Base-by-base conservation (phyloP, 2,797 vertebrate species). In the Neopelma chrysocephalum region DNA sequence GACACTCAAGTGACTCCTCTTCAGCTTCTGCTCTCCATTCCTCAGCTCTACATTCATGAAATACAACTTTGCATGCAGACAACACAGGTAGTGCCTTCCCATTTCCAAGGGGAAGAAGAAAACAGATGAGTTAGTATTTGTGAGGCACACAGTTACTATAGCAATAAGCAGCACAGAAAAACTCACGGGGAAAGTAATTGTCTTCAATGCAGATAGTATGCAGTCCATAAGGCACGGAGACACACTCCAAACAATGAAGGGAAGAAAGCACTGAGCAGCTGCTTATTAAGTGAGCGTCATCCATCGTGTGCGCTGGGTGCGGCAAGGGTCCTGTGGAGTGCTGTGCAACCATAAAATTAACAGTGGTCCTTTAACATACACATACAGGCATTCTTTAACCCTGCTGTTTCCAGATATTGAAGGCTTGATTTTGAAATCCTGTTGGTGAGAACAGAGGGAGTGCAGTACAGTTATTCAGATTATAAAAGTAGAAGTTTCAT, bases 81-180 rank as follows among this genome's bases (percentile, higher is more conserved):
- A 66, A 82, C 45, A 38, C 62, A 90, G 91, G 87, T 94, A 93
- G 64, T 36, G 56, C 53, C 42, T 62, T 83, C 45, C 72, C 7
- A 1, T 38, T 89, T 94, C 69, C 3, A 14, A 69, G 36, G 61
- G 38, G 61, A 81, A 71, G 83, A 60, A 68, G 42, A 65, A 84
- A 94, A 81, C 38, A 78, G 85, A 91, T 82, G 82, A 91, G 87
- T 50, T 89, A 31, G 76, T 81, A 65, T 82, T 89, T 92, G 85
- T 45, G 78, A 93, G 93, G 90, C 81, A 69, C 54, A 42, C 90
- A 92, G 96, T 95, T 95, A 96, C 94, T 96, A 95, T 95, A 95
- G 93, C n/a, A 27, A 95, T 96, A 69, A 86, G 89, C 80, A 76
- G 71, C 69, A 81, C 76, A 56, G 77, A 48, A 94, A 85, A 90